phyloP scores from a whole-genome alignment of 2,113 vertebrate species.

The Taxidea taxus region DNA sequence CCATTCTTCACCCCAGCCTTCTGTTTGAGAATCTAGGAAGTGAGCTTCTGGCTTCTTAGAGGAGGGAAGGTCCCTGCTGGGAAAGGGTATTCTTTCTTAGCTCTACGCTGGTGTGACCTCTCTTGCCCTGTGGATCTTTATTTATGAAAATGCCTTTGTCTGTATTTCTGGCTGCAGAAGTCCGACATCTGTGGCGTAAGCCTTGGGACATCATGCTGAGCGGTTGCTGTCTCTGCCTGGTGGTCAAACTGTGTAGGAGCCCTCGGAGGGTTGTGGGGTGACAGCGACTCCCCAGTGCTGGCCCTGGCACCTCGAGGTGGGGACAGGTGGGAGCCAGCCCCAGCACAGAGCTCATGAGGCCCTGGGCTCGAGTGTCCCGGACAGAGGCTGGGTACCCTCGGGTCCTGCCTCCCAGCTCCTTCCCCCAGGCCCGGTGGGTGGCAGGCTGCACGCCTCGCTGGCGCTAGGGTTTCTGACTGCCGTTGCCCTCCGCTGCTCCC shows the following conservation, averaged over 20 bases:
- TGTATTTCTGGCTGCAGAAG: not conserved
- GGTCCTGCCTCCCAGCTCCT: not conserved
- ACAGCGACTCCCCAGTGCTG: not conserved
- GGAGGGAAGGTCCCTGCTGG: not conserved
- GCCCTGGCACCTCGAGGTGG: not conserved
- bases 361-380: not conserved
- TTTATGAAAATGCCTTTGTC: not conserved
- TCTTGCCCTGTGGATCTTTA: not conserved
- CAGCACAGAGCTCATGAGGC: not conserved
- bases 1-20: not conserved
- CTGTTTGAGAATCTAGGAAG: not conserved
- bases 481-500: not conserved
- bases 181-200: not conserved
- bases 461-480: not conserved
- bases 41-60: not conserved
- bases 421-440: not conserved
- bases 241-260: not conserved
- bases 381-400: not conserved
- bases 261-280: not conserved
- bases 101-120: not conserved
- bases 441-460: not conserved
- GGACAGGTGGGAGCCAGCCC: not conserved
- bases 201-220: not conserved
- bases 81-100: not conserved
- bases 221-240: not conserved